Conservation (phyloP, 1,140 invertebrate genomes). For the Protaetia brevitarsis region DNA sequence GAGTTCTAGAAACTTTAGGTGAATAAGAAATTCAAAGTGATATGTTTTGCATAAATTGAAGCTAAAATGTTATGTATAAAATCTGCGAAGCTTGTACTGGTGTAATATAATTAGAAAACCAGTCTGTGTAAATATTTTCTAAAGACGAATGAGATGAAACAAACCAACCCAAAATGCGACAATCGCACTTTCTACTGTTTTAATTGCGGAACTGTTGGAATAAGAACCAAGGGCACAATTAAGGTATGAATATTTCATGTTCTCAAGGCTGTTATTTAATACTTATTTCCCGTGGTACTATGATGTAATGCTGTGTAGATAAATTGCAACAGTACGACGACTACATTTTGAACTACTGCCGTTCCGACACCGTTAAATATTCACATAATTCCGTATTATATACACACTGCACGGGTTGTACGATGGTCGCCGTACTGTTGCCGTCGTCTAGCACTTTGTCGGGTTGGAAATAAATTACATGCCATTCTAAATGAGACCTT, state of each 20-base stretch:
- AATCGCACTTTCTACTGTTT: background rate
- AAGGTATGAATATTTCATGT: background rate
- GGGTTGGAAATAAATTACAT: slow-evolving; percentile 1
- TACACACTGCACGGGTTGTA: background rate
- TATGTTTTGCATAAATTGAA: too few species aligned
- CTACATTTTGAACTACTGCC: background rate
- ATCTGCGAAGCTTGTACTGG: too few species aligned
- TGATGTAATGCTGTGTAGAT: background rate
- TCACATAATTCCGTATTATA: background rate
- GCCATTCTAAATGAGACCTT: background rate
- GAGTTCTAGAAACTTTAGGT: too few species aligned
- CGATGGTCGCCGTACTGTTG: background rate
- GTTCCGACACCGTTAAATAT: background rate
- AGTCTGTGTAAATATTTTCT: too few species aligned
- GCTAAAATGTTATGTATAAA: too few species aligned
- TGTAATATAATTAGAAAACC: too few species aligned
- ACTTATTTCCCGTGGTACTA: background rate
- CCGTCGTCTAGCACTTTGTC: background rate
- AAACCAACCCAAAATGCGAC: too few species aligned
- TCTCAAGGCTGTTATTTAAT: background rate
- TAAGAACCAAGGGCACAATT: slow-evolving; percentile 3
- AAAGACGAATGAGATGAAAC: too few species aligned
- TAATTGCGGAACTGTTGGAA: background rate
- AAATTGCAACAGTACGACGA: background rate
- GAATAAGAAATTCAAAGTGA: too few species aligned